phyloP scores from a whole-genome alignment of 2,113 vertebrate genomes.

The Sebastes fasciatus region DNA sequence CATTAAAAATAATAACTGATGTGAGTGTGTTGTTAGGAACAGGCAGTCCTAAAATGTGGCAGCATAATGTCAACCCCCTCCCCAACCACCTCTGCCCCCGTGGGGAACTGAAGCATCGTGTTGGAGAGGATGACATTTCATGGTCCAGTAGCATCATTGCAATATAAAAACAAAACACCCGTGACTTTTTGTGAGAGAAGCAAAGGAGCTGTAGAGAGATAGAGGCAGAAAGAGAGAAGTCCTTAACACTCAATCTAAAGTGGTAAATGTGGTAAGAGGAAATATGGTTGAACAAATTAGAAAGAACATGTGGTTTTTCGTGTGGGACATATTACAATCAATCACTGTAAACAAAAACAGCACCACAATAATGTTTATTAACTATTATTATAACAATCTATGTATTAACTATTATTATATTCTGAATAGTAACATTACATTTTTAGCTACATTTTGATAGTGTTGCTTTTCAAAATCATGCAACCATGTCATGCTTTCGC shows the following conservation, averaged over 20 bases:
- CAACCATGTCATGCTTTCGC: too few species aligned
- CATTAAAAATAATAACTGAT: constrained; percentile 13
- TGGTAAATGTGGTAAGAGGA: constrained; percentile 1
- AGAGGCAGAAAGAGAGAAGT: constrained; percentile 9
- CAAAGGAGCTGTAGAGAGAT: neutral
- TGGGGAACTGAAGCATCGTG: constrained; percentile 35
- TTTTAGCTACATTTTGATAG: neutral
- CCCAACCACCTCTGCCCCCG: constrained; percentile 21
- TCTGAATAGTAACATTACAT: neutral
- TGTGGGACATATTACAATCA: neutral
- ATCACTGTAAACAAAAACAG: neutral
- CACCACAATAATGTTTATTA: neutral
- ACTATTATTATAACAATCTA: neutral
- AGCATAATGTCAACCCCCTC: constrained; percentile 52
- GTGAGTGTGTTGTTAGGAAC: constrained; percentile 28
- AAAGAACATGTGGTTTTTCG: neutral
- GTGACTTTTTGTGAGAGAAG: constrained; percentile 35
- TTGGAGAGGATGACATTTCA: constrained; percentile 64
- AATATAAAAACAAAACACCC: constrained; percentile 57
- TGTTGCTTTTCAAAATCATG: too few species aligned
- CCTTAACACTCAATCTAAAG: neutral
- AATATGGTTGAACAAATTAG: neutral
- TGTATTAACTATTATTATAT: neutral
- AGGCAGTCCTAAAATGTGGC: constrained; percentile 48
- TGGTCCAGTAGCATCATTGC: constrained; percentile 51